Base-by-base conservation (phyloP, 2,113 vertebrate genomes). In the Heterochromis multidens region DNA sequence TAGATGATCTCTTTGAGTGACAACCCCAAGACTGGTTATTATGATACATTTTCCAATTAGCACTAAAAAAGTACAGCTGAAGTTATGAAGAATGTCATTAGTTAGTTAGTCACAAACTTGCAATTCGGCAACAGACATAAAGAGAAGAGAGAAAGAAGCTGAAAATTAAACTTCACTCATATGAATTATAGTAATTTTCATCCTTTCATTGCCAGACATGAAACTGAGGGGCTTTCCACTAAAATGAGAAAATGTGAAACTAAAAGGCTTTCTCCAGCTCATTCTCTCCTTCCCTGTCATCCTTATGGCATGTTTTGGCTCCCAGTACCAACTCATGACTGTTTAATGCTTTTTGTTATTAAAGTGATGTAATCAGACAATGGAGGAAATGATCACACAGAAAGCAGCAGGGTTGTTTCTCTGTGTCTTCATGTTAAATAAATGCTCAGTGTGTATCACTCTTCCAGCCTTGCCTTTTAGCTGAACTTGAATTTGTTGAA, bases 291-390 rank as follows among this genome's bases (percentile, higher is more conserved):
- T 58, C 40, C 35, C 46, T 82, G 10, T 89, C 85, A 82, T 76
- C 14, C 60, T 23, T 65, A 52, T 59, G 79, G 14, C 76, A 83
- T 63, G 77, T 65, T 62, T 90, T 81, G 65, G 81, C 76, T 65
- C 33, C 23, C 6, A 65, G 40, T 4, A 52, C 21, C 54, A 85
- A 65, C 83, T 79, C 25, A 82, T 7, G 33, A 1, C 1, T 14
- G 54, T 89, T 89, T 93, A 82, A 89, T 89, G 37, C 83, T 43
- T 65, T 21, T 25, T 43, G 80, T 84, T 76, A 54, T 58, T 49
- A 81, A 37, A 60, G 83, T 33, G 79, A 85, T 54, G 60, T 79
- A 79, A 87, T 82, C 54, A 43, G 81, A 83, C 43, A 54, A 33
- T 8, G 7, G 59, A 52, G 40, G 33, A 79, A 80, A 82, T 81